Percentiles rank a stretch among this genome's conserved stretches.
These are phyloP conservation scores for Cephus sareptanus DNA, from an alignment of 2,888 invertebrate genomes.

Conservation along the genomic window DNA sequence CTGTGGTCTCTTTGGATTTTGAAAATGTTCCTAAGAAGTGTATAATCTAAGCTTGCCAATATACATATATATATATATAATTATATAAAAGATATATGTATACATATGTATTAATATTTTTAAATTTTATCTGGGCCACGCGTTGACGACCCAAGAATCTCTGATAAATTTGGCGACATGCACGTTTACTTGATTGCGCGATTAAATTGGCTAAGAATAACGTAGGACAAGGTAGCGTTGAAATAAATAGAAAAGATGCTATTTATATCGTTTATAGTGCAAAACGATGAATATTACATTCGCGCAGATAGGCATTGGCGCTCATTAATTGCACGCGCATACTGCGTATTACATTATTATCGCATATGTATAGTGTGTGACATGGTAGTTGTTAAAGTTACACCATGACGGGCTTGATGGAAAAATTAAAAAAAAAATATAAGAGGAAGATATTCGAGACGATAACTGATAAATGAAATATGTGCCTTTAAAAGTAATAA, in stretches of 20 bases:
- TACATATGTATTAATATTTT: constrained; percentile 13
- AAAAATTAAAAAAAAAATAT: constrained; percentile 2
- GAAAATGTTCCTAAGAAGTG: constrained; percentile 44
- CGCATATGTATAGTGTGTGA: constrained; percentile 5
- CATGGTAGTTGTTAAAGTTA: constrained; percentile 7
- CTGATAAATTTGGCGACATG: neutral
- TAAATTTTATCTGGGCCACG: neutral
- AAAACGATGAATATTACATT: neutral
- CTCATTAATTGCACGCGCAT: neutral
- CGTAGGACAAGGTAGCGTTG: neutral
- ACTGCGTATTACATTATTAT: constrained; percentile 1
- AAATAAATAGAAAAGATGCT: neutral
- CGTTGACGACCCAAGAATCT: neutral
- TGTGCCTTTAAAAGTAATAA: constrained; percentile 65
- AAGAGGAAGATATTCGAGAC: neutral
- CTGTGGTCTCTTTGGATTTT: constrained; percentile 46
- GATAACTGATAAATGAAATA: constrained; percentile 43
- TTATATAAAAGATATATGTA: constrained; percentile 14
- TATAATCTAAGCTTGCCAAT: constrained; percentile 55
- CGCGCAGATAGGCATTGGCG: neutral
- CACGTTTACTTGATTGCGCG: neutral
- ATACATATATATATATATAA: constrained; percentile 27
- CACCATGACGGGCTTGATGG: constrained; percentile 10
- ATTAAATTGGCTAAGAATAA: neutral
- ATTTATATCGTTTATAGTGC: neutral